phyloP scores from a whole-genome alignment of 2,797 vertebrate species.

The Squalus acanthias region DNA sequence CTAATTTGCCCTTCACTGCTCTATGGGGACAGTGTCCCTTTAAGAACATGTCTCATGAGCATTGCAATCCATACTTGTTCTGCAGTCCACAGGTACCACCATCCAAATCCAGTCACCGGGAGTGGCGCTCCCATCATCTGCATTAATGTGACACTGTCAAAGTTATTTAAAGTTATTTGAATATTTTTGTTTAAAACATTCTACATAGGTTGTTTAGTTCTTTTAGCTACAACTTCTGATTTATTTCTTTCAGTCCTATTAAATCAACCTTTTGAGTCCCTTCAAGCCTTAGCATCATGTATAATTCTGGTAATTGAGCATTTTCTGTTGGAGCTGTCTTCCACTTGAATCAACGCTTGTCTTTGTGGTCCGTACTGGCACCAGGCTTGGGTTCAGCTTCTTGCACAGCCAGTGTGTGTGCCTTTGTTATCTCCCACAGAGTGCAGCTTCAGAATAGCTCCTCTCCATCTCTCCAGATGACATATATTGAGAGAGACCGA shows the following conservation, averaged over 20 bases:
- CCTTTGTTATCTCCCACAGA: neutral
- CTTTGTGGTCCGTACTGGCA: neutral
- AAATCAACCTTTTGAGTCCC: neutral
- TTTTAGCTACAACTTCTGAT: neutral
- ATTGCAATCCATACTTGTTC: neutral
- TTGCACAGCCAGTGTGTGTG: neutral
- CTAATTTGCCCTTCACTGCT: neutral
- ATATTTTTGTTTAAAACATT: neutral
- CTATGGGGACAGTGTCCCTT: neutral
- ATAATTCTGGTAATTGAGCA: neutral
- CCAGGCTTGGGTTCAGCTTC: neutral
- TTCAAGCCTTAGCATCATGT: neutral
- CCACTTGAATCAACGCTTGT: too few species aligned
- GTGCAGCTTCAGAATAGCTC: neutral
- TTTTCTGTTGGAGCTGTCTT: neutral
- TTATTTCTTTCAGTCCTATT: neutral
- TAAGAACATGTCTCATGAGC: neutral
- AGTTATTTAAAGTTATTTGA: neutral
- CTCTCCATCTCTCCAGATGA: neutral
- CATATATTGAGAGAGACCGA: neutral
- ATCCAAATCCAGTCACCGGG: neutral
- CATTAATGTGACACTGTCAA: neutral
- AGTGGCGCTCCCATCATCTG: neutral
- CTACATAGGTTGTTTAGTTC: neutral
- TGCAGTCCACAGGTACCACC: neutral